Evolutionary conservation across 2,888 invertebrate genomes (phyloP), one percentile per base, ranked within the genome.

Genomic region (Beris morrisii): DNA sequence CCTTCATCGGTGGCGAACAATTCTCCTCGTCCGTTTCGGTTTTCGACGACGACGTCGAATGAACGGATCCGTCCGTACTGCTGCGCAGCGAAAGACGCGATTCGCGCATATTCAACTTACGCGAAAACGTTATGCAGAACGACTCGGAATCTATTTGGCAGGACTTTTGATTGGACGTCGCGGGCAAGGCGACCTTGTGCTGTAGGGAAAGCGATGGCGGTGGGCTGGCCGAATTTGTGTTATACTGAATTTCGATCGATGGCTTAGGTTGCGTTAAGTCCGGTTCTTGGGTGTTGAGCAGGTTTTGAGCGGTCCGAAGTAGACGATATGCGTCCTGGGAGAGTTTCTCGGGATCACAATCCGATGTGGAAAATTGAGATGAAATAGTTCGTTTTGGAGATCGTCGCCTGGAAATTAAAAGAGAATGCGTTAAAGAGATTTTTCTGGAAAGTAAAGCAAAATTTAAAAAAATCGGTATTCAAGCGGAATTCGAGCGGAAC

Each of bases 281-380:
- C 2, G 88, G 87, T 73, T 88, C 88, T 70, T 84, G 84, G 68
- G 86, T 88, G 71, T 83, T 82, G 69, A 88, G 75, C 65, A 88
- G 77, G 43, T 88, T 88, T 72, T 87, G 85, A 59, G 87, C 86
- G 30, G 87, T 88, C 69, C 88, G 82, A 72, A 87, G 82, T 68
- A 88, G 79, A 65, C 88, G 82, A 72, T 86, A 88, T 2, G 88
- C 87, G 78, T 88, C 88, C 74, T 87, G 85, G 0, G 87, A 84
- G 30, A 88, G 77, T 76, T 87, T 88, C 69, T 87, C 86, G 2
- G 87, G 85, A 71, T 84, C 82, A 30, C 84, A 77, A 70, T 84
- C 84, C 58, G 84, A 83, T 22, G 59, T 54, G n/a, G 58, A 43
- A 53, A 65, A 52, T 52, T 58, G 59, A 22, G 65, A 65, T 58